Base-by-base conservation (phyloP, 1,140 invertebrate species). In the Neomicropteryx cornuta region DNA sequence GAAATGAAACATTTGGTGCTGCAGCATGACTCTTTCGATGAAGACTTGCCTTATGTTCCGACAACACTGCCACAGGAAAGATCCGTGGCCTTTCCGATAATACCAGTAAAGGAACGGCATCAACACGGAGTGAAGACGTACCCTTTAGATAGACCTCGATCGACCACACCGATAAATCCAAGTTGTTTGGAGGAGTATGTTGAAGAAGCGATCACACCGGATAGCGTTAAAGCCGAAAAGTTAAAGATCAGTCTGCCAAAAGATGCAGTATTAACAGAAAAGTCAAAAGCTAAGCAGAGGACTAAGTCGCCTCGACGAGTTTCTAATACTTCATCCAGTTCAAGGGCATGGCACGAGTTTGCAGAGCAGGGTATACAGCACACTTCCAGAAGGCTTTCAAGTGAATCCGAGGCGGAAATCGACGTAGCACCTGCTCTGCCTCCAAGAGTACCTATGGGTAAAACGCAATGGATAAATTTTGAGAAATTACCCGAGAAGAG, bases 11-110 rank as follows among this genome's bases (percentile, higher is more conserved):
- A 80, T 1, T 69, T 91, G 18, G 79, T 85, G 3, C 71, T 81
- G 30, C 73, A 79, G 47, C 83, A 87, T 46, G 84, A 87, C 46
- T 86, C 84, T 6, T 85, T 88, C 45, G 86, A 91, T 42, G 85
- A 87, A 38, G 87, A 90, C 62, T 62, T 90, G 49, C 87, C 87
- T 1, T 89, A 86, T 51, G 76, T 90, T 42, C 85, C 86, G 27
- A 90, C 87, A 3, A 90, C 86, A 22, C 58, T 90, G 38, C 86
- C 87, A 11, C 66, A 78, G 52, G 87, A 90, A 63, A 76, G 86
- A 31, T 83, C 86, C 5, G 71, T 82, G 29, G 86, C 80, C 11
- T 64, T 88, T 36, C 81, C 83, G 1, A 82, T 90, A 38, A 71
- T 88, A 30, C 86, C 87, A 16, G 74, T 87, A 30, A 81, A 80